phyloP scores from a whole-genome alignment of 2,888 invertebrate species.

The Gortyna flavago region DNA sequence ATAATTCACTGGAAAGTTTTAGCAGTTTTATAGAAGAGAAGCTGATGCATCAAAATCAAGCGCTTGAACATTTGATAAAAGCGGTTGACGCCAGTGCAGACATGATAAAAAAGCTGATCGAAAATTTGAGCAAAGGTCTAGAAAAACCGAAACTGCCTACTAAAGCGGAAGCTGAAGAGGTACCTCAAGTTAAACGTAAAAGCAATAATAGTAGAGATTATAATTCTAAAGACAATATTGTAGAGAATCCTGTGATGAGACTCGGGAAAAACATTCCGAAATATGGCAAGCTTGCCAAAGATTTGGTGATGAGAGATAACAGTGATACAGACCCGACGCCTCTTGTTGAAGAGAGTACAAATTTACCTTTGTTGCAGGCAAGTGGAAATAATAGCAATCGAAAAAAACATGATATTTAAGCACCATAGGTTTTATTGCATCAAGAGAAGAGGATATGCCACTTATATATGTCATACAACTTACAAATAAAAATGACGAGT shows the following conservation, averaged over 20 bases:
- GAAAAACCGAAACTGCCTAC: conserved; percentile 75
- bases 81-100: conserved; percentile 71
- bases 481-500: conserved; percentile 47
- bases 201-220: conserved; percentile 61
- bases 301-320: conserved; percentile 71
- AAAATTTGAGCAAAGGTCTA: conserved; percentile 69
- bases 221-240: conserved; percentile 50
- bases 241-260: conserved; percentile 71
- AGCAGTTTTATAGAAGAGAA: conserved; percentile 76
- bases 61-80: conserved; percentile 76
- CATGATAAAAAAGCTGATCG: conserved; percentile 72
- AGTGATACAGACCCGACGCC: conserved; percentile 72
- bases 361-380: conserved; percentile 55
- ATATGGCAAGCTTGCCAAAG: conserved; percentile 76
- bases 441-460: conserved; percentile 27
- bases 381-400: conserved; percentile 42
- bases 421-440: not conserved
- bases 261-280: conserved; percentile 75
- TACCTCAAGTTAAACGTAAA: conserved; percentile 62
- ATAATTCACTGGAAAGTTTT: conserved; percentile 56
- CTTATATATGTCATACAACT: not conserved
- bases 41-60: conserved; percentile 78
- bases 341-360: conserved; percentile 68
- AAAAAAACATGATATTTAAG: not conserved
- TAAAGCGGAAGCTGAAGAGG: conserved; percentile 69